Conservation (phyloP, 2,797 vertebrate genomes). For the Halcyon leucocephala region DNA sequence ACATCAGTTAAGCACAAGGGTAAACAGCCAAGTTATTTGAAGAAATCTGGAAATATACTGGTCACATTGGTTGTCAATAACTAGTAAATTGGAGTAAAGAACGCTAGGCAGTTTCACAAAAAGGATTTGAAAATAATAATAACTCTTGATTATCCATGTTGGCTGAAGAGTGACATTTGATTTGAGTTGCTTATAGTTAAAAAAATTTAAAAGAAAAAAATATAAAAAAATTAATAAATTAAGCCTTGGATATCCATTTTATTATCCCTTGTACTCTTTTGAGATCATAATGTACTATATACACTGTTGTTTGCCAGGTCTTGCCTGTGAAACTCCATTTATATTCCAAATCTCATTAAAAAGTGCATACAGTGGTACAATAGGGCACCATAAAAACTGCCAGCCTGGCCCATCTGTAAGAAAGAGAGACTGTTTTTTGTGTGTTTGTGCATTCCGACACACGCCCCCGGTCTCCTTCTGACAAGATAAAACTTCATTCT, state of each 20-base stretch:
- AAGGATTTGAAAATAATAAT: neutral
- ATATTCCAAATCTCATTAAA: conserved; percentile 38
- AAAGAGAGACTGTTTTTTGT: neutral
- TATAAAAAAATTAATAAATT: too few species aligned
- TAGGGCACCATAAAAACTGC: neutral
- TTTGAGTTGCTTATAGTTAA: neutral
- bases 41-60: neutral
- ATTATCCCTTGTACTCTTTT: neutral
- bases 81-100: neutral
- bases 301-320: conserved; percentile 1
- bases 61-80: neutral
- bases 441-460: neutral
- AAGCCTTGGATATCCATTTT: neutral
- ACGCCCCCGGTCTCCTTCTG: neutral
- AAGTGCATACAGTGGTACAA: neutral
- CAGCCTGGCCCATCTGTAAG: neutral
- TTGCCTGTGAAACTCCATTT: conserved; percentile 14
- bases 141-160: neutral
- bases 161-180: neutral
- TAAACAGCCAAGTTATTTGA: neutral
- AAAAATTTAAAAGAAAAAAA: neutral
- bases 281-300: conserved; percentile 24
- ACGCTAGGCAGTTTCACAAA: neutral
- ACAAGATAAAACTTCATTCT: neutral
- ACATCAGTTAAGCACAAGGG: neutral